Evolutionary conservation across 2,113 vertebrate genomes (phyloP), one percentile per base, ranked within the genome.

Genomic region (Eptesicus fuscus): DNA sequence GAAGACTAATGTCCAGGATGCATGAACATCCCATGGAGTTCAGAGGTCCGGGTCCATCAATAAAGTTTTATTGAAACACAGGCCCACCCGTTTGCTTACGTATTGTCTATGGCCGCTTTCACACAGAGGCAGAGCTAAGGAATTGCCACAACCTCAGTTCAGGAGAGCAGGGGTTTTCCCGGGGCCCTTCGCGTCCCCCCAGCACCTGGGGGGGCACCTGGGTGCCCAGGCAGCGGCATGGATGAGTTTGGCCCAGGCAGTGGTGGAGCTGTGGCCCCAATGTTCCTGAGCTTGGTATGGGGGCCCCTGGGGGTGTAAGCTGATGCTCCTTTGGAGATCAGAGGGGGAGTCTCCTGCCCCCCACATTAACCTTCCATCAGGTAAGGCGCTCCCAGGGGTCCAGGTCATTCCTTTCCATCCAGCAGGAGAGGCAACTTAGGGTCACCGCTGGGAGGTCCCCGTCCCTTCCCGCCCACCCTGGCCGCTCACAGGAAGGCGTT

Each of bases 21-120:
- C 30, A 44, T 44, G 37, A 91, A 93, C 70, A 84, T 63, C 35
- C 37, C 14, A 56, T 7, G 40, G 74, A 77, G 88, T 78, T 91
- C 37, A 77, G 51, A 51, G 80, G 80, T 80, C 65, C 8, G 73
- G 35, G 69, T 89, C 84, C 42, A 63, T 69, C 80, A 83, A 44
- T 82, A 90, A 94, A 74, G 61, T 94, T 85, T 86, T 92, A 83
- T 69, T 70, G 73, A 86, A 42, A 84, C 42, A 37, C 14, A 37
- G 42, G 42, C 82, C 59, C 30, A 37, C 13, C 78, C 20, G n/a
- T 73, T 47, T 3, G 0, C 42, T 77, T 61, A 2, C 25, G 11
- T n/a, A 3, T 5, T 13, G 18, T 53, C 49, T 28, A 3, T 25
- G 84, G 37, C 25, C 83, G 56, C 25, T 63, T 78, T 49, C 9